Percentiles rank a stretch among this genome's conserved stretches.
These are phyloP conservation scores for Bombus difficillimus DNA, from an alignment of 1,140 invertebrate species.

Conservation along the genomic window DNA sequence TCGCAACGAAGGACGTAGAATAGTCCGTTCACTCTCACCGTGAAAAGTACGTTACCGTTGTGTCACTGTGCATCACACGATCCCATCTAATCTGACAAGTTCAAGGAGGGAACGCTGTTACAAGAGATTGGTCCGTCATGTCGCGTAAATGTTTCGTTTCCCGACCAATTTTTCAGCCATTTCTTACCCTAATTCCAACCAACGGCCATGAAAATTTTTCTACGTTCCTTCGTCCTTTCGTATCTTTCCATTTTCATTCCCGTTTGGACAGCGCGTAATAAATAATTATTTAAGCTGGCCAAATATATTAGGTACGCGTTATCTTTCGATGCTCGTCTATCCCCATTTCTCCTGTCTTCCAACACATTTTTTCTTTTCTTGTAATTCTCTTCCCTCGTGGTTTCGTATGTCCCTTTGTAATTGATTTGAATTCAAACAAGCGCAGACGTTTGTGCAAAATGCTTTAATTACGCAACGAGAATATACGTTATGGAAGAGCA, in stretches of 20 bases:
- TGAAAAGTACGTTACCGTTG: slow-evolving; percentile 34
- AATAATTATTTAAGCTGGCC: too few species aligned
- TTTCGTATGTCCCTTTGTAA: too few species aligned
- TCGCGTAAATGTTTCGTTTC: slow-evolving; percentile 32
- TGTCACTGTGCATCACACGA: slow-evolving; percentile 18
- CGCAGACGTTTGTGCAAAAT: background rate
- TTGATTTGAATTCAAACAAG: too few species aligned
- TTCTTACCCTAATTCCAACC: background rate
- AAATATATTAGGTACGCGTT: too few species aligned
- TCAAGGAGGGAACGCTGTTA: slow-evolving; percentile 31
- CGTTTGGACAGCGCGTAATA: too few species aligned
- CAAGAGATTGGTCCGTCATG: slow-evolving; percentile 29
- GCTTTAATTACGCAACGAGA: background rate
- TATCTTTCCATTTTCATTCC: too few species aligned
- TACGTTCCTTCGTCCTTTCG: too few species aligned
- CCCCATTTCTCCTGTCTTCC: too few species aligned
- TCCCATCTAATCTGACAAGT: slow-evolving; percentile 50
- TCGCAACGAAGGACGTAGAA: slow-evolving; percentile 1
- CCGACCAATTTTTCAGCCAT: background rate
- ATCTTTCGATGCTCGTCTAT: too few species aligned
- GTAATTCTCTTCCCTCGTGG: too few species aligned
- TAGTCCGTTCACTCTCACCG: background rate
- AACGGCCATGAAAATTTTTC: background rate
- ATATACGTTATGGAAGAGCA: background rate
- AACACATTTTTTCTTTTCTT: too few species aligned